Percentiles rank a stretch among this genome's conserved stretches.
Conservation (phyloP, 23 tunicate species). For the Diplosoma virens region DNA sequence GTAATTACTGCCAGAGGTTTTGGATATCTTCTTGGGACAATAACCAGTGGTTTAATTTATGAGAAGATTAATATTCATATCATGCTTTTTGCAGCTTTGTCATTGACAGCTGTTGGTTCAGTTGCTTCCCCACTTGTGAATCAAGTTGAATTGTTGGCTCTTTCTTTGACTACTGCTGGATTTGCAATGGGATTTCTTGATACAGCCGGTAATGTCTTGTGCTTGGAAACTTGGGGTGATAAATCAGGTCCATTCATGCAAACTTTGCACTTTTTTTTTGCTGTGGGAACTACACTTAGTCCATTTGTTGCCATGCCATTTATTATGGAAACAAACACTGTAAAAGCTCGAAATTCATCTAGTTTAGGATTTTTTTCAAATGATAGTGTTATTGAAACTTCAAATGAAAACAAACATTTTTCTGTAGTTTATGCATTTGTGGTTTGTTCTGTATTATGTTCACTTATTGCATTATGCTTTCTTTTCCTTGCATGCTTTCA, state of each 20-base stretch:
- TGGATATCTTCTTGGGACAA: conserved; percentile 71
- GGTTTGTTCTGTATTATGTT: conserved; percentile 17
- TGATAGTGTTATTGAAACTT: background rate
- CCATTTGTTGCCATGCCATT: conserved; percentile 71
- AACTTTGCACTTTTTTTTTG: conserved; percentile 72
- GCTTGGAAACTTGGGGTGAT: conserved; percentile 70
- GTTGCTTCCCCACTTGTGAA: conserved; percentile 34
- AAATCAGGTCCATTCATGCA: conserved; percentile 81
- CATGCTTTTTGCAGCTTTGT: conserved; percentile 36
- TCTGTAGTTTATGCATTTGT: conserved; percentile 55
- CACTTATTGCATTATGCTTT: conserved; percentile 38
- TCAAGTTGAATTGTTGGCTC: conserved; percentile 16
- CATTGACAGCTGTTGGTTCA: conserved; percentile 41
- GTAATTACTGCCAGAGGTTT: conserved; percentile 55
- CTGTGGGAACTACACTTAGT: conserved; percentile 64
- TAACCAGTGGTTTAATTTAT: conserved; percentile 52
- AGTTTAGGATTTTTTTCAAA: background rate
- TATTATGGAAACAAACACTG: conserved; percentile 25
- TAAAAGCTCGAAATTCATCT: background rate
- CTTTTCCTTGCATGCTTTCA: conserved; percentile 35
- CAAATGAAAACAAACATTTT: background rate
- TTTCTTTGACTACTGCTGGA: conserved; percentile 42
- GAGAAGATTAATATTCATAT: conserved; percentile 33
- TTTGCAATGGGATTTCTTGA: conserved; percentile 76
- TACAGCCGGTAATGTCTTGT: conserved; percentile 83